A percentile compares a stretch with the other conserved stretches of the same genome.
Evolutionary conservation across 2,797 vertebrate species (phyloP).

Genomic region (Hemibagrus guttatus): DNA sequence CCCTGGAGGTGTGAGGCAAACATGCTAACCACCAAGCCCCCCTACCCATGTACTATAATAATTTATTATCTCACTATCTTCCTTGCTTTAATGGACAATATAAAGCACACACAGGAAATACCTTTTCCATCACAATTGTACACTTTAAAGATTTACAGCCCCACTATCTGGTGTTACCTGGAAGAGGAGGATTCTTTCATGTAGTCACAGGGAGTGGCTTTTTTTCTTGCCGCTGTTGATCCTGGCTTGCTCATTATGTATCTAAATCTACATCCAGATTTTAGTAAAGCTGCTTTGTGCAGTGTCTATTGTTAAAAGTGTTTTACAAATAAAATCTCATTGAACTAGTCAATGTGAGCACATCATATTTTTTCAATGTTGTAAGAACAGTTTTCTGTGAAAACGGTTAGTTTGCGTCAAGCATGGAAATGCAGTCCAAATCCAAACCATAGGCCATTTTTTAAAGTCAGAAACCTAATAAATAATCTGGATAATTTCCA

Average conservation of each 20-base stretch:
- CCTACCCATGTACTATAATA: background rate
- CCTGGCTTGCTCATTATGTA: background rate
- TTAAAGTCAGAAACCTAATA: background rate
- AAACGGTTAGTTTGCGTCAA: background rate
- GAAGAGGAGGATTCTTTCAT: background rate
- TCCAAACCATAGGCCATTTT: background rate
- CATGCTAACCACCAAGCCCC: too few relatives aligned
- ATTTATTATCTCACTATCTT: background rate
- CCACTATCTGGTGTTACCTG: too few relatives aligned
- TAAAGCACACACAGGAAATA: background rate
- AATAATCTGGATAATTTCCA: slow-evolving; percentile 23
- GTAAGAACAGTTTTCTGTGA: background rate
- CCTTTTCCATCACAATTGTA: too few relatives aligned
- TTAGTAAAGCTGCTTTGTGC: background rate
- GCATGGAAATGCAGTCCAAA: background rate
- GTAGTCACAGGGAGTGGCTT: background rate
- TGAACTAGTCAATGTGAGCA: background rate
- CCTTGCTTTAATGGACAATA: background rate
- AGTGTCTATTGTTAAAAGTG: background rate
- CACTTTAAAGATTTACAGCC: background rate
- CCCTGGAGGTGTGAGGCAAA: too few relatives aligned
- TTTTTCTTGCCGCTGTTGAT: background rate
- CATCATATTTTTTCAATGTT: background rate
- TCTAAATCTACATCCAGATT: background rate
- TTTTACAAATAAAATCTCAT: background rate